Percentiles rank a stretch among this genome's conserved stretches.
phyloP scores from a whole-genome alignment of 2,888 invertebrate species.

The Pristionchus exspectatus region DNA sequence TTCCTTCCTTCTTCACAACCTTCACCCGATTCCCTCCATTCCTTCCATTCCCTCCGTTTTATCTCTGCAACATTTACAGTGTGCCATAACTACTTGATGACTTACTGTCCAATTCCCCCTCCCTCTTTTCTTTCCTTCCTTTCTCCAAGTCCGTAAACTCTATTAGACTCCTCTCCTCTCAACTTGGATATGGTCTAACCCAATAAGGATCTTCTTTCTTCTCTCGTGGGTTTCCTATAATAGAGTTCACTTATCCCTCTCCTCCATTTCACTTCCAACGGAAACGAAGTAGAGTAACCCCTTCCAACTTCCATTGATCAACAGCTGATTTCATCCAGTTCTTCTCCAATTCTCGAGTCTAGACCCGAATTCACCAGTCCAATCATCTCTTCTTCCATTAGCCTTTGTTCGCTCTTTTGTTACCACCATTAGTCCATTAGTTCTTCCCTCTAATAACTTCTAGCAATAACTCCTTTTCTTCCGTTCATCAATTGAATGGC shows the following conservation, averaged over 20 bases:
- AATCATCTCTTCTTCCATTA: not conserved
- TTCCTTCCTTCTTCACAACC: not conserved
- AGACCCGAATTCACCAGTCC: not conserved
- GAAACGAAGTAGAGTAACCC: not conserved
- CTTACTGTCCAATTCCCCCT: not conserved
- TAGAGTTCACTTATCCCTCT: conserved; percentile 15
- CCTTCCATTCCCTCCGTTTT: conserved; percentile 10
- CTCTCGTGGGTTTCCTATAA: not conserved
- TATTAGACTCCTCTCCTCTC: conserved; percentile 35
- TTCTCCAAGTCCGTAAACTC: conserved; percentile 5
- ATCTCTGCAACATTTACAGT: conserved; percentile 32
- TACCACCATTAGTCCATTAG: not conserved
- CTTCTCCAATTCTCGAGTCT: not conserved
- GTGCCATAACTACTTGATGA: conserved; percentile 10
- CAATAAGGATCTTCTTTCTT: conserved; percentile 26
- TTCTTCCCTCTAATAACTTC: not conserved
- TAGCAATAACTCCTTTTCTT: not conserved
- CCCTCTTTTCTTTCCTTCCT: conserved; percentile 11
- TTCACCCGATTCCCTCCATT: not conserved
- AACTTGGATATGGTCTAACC: conserved; percentile 7
- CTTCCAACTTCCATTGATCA: too few species aligned
- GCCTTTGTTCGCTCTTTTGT: conserved; percentile 7
- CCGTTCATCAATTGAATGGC: not conserved
- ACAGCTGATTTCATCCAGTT: not conserved
- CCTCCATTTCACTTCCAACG: not conserved